These are phyloP conservation scores for Oreochromis aureus DNA, from an alignment of 2,113 vertebrate genomes.

Conservation along the genomic window DNA sequence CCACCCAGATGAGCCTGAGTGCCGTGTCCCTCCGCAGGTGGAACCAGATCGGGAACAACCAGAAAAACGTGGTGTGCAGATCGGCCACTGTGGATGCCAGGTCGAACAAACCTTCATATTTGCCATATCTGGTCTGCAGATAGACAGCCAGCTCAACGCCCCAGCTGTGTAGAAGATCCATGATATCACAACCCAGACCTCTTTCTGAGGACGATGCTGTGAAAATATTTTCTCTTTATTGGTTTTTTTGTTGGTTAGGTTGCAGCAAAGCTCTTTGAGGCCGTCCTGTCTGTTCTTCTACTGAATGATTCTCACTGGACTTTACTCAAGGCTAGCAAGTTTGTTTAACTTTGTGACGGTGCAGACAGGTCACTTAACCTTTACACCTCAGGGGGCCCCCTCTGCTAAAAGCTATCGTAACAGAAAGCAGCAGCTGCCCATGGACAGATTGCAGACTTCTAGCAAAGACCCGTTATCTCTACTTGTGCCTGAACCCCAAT, in stretches of 20 bases:
- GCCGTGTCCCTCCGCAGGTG: constrained; percentile 77
- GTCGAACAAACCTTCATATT: constrained; percentile 81
- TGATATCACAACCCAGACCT: constrained; percentile 58
- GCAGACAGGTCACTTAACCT: constrained; percentile 55
- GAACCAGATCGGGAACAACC: constrained; percentile 93
- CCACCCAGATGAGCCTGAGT: constrained; percentile 90
- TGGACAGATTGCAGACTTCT: background rate
- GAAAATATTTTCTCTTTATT: background rate
- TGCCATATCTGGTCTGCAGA: constrained; percentile 79
- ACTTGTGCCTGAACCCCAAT: background rate
- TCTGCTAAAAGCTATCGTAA: background rate
- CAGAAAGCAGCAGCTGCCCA: background rate
- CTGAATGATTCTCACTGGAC: constrained; percentile 53
- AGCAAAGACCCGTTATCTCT: background rate
- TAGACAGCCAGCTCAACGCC: constrained; percentile 76
- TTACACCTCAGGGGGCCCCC: constrained; percentile 26
- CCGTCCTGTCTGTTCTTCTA: background rate
- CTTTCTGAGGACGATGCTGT: background rate
- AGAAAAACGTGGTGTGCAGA: constrained; percentile 86
- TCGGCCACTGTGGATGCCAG: constrained; percentile 85
- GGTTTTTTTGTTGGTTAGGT: background rate
- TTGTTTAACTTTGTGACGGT: constrained; percentile 65
- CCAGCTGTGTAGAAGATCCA: constrained; percentile 83
- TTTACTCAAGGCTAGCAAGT: constrained; percentile 69
- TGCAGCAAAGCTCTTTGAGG: background rate